These are phyloP conservation scores for Euzophera pinguis DNA, from an alignment of 2,888 invertebrate genomes.

Conservation along the genomic window DNA sequence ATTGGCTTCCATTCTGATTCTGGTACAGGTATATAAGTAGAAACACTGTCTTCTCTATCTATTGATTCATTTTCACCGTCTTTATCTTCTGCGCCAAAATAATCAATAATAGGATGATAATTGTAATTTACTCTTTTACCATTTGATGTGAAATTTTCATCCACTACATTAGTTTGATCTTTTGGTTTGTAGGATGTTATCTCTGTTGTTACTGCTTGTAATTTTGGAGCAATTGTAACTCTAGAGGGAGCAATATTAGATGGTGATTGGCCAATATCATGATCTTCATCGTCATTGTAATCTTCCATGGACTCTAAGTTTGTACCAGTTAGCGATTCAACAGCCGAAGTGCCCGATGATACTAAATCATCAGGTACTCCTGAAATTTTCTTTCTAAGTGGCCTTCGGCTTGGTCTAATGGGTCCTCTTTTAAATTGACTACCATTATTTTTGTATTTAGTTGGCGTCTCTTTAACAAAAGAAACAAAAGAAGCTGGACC, in stretches of 20 bases:
- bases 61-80: slow-evolving; percentile 51
- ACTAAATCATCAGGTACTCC: slow-evolving; percentile 61
- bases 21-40: slow-evolving; percentile 41
- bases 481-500: slow-evolving; percentile 55
- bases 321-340: slow-evolving; percentile 49
- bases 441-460: slow-evolving; percentile 54
- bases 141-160: slow-evolving; percentile 41
- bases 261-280: slow-evolving; percentile 45
- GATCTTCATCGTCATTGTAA: slow-evolving; percentile 51
- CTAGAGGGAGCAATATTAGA: slow-evolving; percentile 36
- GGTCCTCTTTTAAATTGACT: slow-evolving; percentile 62
- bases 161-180: slow-evolving; percentile 33
- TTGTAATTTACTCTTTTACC: slow-evolving; percentile 86
- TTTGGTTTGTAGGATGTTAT: slow-evolving; percentile 33
- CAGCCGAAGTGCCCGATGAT: slow-evolving; percentile 62
- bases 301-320: slow-evolving; percentile 57
- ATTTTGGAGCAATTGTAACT: slow-evolving; percentile 60
- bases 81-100: slow-evolving; percentile 79
- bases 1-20: slow-evolving; percentile 77
- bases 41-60: slow-evolving; percentile 60
- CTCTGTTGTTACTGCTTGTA: slow-evolving; percentile 51
- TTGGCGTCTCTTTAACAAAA: slow-evolving; percentile 51
- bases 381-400: slow-evolving; percentile 67
- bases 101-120: slow-evolving; percentile 91
- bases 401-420: slow-evolving; percentile 58